Base-by-base conservation (phyloP, 2,888 invertebrate species). In the Epinotia bilunana region DNA sequence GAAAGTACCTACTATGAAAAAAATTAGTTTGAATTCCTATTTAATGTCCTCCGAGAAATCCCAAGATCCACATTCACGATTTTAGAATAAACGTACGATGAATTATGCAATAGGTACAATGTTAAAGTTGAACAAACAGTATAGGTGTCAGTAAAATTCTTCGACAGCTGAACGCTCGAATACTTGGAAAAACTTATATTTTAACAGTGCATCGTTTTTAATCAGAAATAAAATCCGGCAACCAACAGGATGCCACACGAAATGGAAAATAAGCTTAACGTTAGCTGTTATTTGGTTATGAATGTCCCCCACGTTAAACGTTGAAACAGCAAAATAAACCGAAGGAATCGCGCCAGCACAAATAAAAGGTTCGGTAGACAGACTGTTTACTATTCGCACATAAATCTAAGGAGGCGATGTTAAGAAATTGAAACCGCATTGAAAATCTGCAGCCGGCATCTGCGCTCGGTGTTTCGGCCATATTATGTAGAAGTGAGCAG, bases 401-500 rank as follows among this genome's bases (percentile, higher is more conserved):
- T 71, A 74, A 74, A 73, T 76, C 73, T 70, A 69, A 69, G 69
- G 62, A 81, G 79, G 78, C 80, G 79, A 80, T 80, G 80, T 78
- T 80, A 86, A 87, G 84, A 83, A 85, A 87, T 83, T 83, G 86
- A 86, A 87, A 85, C 83, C 83, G 84, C 85, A 87, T 87, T 84
- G 86, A 87, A 87, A 88, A 86, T 87, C 83, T 87, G 85, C 86
- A 87, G 82, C 84, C 78, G 85, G 84, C 87, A 87, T 88, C 87
- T 87, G 87, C 81, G 85, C 84, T 83, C 82, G 80, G 84, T 88
- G 87, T 88, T 90, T 88, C 83, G 87, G 82, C 82, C 86, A 88
- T 89, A 88, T 88, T 89, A 89, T 87, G 85, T 90, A 86, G 86
- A 85, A 87, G 87, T 87, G 88, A 86, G 84, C 85, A 83, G 83